Evolutionary conservation across 2,113 vertebrate genomes (phyloP).

Genomic region (Henicopernis longicauda): DNA sequence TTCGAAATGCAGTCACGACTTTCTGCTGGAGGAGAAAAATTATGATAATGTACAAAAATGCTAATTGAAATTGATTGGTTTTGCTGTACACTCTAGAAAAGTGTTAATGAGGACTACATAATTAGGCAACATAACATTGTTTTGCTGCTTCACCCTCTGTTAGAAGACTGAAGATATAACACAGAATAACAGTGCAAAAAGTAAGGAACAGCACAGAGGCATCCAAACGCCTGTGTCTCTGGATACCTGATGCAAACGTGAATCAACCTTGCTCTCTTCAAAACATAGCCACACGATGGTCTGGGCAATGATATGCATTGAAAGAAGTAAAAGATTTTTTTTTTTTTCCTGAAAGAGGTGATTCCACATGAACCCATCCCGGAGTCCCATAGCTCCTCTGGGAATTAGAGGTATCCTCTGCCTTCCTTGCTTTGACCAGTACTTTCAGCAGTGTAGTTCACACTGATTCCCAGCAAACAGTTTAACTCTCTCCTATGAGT

Average conservation of each 20-base stretch:
- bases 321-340: not conserved
- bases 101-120: not conserved
- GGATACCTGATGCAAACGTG: not conserved
- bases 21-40: not conserved
- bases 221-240: rapidly evolving
- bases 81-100: not conserved
- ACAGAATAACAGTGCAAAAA: not conserved
- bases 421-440: too few relatives aligned
- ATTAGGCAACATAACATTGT: not conserved
- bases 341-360: not conserved
- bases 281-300: too few relatives aligned
- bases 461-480: rapidly evolving
- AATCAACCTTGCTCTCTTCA: not conserved
- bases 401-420: not conserved
- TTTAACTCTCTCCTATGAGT: rapidly evolving
- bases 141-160: too few relatives aligned
- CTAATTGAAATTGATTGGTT: not conserved
- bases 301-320: too few relatives aligned
- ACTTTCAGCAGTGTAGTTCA: not conserved
- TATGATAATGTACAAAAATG: not conserved
- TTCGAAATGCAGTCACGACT: not conserved
- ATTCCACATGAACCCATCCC: not conserved
- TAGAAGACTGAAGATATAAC: not conserved
- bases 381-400: rapidly evolving
- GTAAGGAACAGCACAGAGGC: not conserved